Evolutionary conservation across 2,888 invertebrate genomes (phyloP).

Genomic region (Drosophila anomalata): DNA sequence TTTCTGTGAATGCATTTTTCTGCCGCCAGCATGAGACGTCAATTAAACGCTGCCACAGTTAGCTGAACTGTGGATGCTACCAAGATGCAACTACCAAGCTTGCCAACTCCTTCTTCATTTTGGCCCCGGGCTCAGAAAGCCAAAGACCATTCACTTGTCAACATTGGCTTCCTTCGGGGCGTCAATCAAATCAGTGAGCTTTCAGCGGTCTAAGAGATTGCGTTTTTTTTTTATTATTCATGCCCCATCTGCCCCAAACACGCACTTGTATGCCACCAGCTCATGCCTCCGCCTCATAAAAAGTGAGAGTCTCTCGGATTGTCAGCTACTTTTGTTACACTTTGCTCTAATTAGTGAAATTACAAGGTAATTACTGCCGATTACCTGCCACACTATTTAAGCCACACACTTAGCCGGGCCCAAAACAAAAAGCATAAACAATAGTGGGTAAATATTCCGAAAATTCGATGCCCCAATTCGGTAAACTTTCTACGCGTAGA

Average conservation of each 20-base stretch:
- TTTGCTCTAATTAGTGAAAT: slow-evolving; percentile 40
- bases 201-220: slow-evolving; percentile 37
- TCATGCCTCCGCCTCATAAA: background rate
- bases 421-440: background rate
- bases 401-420: slow-evolving; percentile 5
- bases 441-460: background rate
- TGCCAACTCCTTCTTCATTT: slow-evolving; percentile 9
- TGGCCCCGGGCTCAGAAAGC: slow-evolving; percentile 48
- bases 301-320: slow-evolving; percentile 29
- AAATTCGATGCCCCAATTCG: slow-evolving; percentile 21
- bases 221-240: slow-evolving; percentile 18
- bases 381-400: slow-evolving; percentile 8
- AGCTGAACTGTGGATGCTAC: slow-evolving; percentile 40
- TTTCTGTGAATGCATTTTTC: slow-evolving; percentile 45
- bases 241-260: slow-evolving; percentile 29
- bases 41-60: slow-evolving; percentile 42
- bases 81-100: slow-evolving; percentile 6
- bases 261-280: slow-evolving; percentile 22
- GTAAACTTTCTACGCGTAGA: slow-evolving; percentile 34
- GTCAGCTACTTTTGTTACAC: slow-evolving; percentile 31
- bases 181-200: slow-evolving; percentile 46
- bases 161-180: slow-evolving; percentile 47
- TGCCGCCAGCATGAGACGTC: slow-evolving; percentile 44
- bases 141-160: slow-evolving; percentile 53
- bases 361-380: slow-evolving; percentile 33